Evolutionary conservation across 2,888 invertebrate genomes (phyloP).

Genomic region (Fissipunctia ypsillon): DNA sequence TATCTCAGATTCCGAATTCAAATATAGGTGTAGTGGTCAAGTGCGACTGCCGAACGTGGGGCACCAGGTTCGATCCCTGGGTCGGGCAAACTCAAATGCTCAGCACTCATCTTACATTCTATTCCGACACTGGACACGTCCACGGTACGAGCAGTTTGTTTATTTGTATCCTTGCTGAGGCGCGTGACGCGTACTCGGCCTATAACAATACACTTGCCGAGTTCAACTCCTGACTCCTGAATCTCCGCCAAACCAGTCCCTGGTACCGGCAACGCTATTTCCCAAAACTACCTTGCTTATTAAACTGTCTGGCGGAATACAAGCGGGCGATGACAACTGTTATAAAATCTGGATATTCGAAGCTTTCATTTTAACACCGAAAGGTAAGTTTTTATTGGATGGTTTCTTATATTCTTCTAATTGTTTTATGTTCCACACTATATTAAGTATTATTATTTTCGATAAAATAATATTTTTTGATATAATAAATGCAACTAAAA

Average conservation of each 20-base stretch:
- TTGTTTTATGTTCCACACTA: background rate
- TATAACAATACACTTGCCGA: background rate
- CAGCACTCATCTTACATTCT: background rate
- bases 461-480: background rate
- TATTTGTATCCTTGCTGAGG: background rate
- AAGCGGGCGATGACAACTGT: background rate
- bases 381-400: background rate
- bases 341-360: background rate
- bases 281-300: no score
- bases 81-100: background rate
- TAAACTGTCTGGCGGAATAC: background rate
- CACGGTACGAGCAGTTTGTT: background rate
- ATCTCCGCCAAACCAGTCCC: background rate
- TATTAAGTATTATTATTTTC: background rate
- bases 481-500: background rate
- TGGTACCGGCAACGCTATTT: no score
- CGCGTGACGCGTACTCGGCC: background rate
- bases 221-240: background rate
- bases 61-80: background rate
- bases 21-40: background rate
- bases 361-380: background rate
- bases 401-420: background rate
- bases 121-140: background rate
- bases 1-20: background rate
- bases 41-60: slow-evolving; percentile 73